These are phyloP conservation scores for Villa cingulata DNA, from an alignment of 2,888 invertebrate species.

Conservation along the genomic window DNA sequence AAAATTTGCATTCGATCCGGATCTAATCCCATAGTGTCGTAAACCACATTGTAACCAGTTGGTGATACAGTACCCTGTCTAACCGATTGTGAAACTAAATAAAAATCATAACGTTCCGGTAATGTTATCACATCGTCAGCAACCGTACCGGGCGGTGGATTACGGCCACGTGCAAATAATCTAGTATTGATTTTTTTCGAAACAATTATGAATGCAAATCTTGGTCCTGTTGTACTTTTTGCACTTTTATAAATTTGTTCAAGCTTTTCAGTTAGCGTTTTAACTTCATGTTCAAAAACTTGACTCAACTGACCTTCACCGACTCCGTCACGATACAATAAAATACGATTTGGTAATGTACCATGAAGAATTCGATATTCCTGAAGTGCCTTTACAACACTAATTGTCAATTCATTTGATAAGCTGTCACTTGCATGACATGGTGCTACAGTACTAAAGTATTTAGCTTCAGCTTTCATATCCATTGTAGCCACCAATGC, in stretches of 20 bases:
- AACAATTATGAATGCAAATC: constrained; percentile 69
- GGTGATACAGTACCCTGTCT: constrained; percentile 83
- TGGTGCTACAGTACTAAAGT: constrained; percentile 58
- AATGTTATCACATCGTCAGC: constrained; percentile 75
- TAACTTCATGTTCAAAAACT: constrained; percentile 65
- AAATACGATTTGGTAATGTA: constrained; percentile 52
- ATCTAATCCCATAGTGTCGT: constrained; percentile 51
- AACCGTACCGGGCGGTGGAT: constrained; percentile 77
- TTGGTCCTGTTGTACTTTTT: constrained; percentile 30
- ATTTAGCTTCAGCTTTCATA: constrained; percentile 45
- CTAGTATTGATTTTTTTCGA: constrained; percentile 77
- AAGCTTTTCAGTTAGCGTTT: constrained; percentile 43
- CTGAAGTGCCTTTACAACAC: constrained; percentile 38
- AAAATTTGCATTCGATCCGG: constrained; percentile 70
- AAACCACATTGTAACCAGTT: constrained; percentile 76
- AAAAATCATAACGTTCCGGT: constrained; percentile 79
- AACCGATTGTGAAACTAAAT: constrained; percentile 73
- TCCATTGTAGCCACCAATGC: constrained; percentile 67
- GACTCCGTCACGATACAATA: constrained; percentile 86
- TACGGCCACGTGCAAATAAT: constrained; percentile 44
- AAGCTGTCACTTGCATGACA: constrained; percentile 64
- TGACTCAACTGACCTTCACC: constrained; percentile 79
- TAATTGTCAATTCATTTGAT: constrained; percentile 54
- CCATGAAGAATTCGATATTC: constrained; percentile 27
- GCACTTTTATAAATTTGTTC: constrained; percentile 40